A percentile compares a stretch with the other conserved stretches of the same genome.
Conservation (phyloP, 2,888 invertebrate species). For the Oscheius sp. region DNA sequence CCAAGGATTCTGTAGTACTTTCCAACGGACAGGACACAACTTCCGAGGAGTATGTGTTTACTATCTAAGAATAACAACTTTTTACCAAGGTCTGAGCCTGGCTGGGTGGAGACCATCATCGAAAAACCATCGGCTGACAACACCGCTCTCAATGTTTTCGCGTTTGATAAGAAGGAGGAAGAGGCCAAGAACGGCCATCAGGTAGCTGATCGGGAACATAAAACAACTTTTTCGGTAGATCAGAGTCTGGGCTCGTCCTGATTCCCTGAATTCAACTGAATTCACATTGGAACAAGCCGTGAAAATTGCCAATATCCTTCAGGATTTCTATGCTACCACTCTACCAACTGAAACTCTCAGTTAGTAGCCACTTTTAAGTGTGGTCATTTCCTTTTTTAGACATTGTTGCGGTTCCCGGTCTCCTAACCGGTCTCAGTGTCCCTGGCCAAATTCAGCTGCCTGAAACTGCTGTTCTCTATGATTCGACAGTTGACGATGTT, state of each 20-base stretch:
- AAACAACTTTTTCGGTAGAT: constrained; percentile 63
- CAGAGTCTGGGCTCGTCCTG: constrained; percentile 76
- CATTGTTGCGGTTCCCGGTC: constrained; percentile 86
- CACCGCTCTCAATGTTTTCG: constrained; percentile 89
- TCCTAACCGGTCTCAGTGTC: constrained; percentile 73
- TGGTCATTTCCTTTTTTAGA: constrained; percentile 75
- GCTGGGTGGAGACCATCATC: constrained; percentile 79
- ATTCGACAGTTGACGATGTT: constrained; percentile 36
- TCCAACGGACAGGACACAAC: constrained; percentile 40
- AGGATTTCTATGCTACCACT: constrained; percentile 84
- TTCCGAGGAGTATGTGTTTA: constrained; percentile 3
- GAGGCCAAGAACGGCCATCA: constrained; percentile 7
- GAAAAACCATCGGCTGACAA: constrained; percentile 79
- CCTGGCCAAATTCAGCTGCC: constrained; percentile 90
- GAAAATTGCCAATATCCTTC: constrained; percentile 76
- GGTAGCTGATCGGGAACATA: background rate
- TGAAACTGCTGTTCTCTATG: constrained; percentile 37
- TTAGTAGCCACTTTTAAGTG: constrained; percentile 71
- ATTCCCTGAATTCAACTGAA: constrained; percentile 82
- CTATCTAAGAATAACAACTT: background rate
- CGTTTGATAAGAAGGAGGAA: constrained; percentile 78
- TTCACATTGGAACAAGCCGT: constrained; percentile 78
- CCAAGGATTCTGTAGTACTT: constrained; percentile 37
- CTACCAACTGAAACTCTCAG: constrained; percentile 91
- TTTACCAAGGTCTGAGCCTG: constrained; percentile 76